Percentiles rank a stretch among this genome's conserved stretches.
phyloP scores from a whole-genome alignment of 1,140 invertebrate genomes.

The Heliconius congener region DNA sequence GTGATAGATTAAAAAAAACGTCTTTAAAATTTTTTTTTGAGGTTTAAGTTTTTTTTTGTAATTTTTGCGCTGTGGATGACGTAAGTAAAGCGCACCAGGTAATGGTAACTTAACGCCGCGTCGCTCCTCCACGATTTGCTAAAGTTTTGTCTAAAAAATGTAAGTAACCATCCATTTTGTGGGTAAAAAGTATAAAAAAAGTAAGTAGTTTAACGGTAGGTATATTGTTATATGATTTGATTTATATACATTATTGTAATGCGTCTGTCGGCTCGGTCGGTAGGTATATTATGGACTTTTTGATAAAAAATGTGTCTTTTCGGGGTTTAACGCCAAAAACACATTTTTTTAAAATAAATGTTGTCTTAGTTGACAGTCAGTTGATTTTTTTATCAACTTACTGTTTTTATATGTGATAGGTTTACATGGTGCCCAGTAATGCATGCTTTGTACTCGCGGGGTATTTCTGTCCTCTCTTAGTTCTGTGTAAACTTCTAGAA shows the following conservation, averaged over 20 bases:
- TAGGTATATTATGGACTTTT: slow-evolving; percentile 52
- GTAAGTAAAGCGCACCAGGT: slow-evolving; percentile 67
- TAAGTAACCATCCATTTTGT: slow-evolving; percentile 33
- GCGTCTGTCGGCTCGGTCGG: slow-evolving; percentile 67
- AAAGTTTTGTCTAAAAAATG: slow-evolving; percentile 31
- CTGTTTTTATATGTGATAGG: slow-evolving; percentile 8
- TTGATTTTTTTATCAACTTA: not conserved
- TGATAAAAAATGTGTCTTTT: slow-evolving; percentile 5
- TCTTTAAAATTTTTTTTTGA: slow-evolving; percentile 26
- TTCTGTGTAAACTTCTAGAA: not conserved
- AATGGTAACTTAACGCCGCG: slow-evolving; percentile 38
- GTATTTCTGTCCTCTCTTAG: not conserved
- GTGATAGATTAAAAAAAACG: not conserved
- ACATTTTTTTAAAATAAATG: slow-evolving; percentile 28
- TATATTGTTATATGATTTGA: slow-evolving; percentile 34
- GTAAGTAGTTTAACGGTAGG: slow-evolving; percentile 52
- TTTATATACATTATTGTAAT: slow-evolving; percentile 26
- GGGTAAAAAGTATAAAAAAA: slow-evolving; percentile 35
- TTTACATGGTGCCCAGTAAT: slow-evolving; percentile 14
- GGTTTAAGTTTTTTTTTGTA: not conserved
- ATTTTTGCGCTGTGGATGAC: slow-evolving; percentile 46
- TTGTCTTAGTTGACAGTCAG: slow-evolving; percentile 22
- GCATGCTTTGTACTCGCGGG: not conserved
- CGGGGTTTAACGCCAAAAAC: not conserved
- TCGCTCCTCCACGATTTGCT: slow-evolving; percentile 30